phyloP scores from a whole-genome alignment of 2,797 vertebrate genomes.

The Polyboroides typus region DNA sequence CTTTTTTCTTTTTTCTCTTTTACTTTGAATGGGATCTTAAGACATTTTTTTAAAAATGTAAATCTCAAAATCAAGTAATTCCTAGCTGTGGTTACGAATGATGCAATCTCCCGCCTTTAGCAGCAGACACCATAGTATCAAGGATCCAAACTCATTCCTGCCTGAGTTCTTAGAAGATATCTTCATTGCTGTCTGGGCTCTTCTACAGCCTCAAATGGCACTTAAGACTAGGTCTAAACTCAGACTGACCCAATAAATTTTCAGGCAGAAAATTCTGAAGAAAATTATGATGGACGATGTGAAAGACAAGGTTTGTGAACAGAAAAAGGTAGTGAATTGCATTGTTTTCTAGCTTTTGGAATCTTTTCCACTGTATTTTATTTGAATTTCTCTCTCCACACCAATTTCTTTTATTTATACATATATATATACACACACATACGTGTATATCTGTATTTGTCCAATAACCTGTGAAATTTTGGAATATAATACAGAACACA shows the following conservation, averaged over 20 bases:
- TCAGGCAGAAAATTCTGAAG: neutral
- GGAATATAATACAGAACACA: neutral
- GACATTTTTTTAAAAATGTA: neutral
- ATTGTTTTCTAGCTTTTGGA: neutral
- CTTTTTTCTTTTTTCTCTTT: neutral
- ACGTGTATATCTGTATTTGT: neutral
- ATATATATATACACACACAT: neutral
- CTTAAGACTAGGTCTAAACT: neutral
- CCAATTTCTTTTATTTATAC: neutral
- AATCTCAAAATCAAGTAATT: neutral
- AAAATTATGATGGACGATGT: neutral
- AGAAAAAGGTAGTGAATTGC: neutral
- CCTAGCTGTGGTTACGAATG: neutral
- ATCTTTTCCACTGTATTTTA: neutral
- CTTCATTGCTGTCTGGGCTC: neutral
- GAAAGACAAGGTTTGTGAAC: neutral
- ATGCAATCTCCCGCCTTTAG: neutral
- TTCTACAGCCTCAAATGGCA: neutral
- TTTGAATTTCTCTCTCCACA: neutral
- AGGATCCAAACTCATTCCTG: neutral
- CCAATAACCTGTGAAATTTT: neutral
- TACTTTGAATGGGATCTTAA: neutral
- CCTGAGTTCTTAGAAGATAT: neutral
- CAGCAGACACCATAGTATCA: neutral
- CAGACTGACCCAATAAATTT: neutral